Conservation (phyloP, 2,113 vertebrate species). For the Regulus satrapa region DNA sequence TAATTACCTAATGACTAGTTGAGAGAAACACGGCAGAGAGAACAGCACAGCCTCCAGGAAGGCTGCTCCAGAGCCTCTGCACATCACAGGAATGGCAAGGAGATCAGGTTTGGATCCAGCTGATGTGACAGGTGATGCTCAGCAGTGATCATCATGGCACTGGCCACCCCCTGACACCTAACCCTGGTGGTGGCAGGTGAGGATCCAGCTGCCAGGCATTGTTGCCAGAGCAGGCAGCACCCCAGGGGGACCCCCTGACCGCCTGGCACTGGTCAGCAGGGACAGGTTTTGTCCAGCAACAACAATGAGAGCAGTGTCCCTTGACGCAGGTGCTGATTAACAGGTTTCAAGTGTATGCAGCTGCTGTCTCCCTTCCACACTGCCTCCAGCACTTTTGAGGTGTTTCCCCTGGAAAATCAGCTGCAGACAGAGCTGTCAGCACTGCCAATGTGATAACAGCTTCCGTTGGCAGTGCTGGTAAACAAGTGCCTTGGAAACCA, state of each 20-base stretch:
- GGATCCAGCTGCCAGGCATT: not conserved
- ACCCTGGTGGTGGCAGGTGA: fast-evolving
- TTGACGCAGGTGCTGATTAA: not conserved
- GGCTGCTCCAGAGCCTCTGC: not conserved
- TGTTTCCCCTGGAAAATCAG: not conserved
- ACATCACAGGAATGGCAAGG: not conserved
- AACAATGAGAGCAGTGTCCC: not conserved
- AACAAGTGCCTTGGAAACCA: conserved; percentile 43
- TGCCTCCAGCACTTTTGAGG: not conserved
- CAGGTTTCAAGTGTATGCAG: fast-evolving
- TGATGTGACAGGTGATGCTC: not conserved
- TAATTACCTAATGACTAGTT: not conserved
- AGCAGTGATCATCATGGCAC: fast-evolving
- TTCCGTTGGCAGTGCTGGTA: conserved; percentile 15
- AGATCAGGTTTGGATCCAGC: not conserved
- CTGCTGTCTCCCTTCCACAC: not conserved
- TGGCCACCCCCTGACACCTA: not conserved
- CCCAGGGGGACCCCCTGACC: fast-evolving
- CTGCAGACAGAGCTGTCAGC: conserved; percentile 46
- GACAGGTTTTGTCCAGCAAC: not conserved
- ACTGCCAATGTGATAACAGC: not conserved
- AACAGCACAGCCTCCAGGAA: not conserved
- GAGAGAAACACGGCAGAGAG: not conserved
- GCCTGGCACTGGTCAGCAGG: not conserved
- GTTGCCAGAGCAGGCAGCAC: not conserved